Evolutionary conservation across 1,140 invertebrate species (phyloP), one percentile per base, ranked within the genome.

Genomic region (Drosophila pectinifera): DNA sequence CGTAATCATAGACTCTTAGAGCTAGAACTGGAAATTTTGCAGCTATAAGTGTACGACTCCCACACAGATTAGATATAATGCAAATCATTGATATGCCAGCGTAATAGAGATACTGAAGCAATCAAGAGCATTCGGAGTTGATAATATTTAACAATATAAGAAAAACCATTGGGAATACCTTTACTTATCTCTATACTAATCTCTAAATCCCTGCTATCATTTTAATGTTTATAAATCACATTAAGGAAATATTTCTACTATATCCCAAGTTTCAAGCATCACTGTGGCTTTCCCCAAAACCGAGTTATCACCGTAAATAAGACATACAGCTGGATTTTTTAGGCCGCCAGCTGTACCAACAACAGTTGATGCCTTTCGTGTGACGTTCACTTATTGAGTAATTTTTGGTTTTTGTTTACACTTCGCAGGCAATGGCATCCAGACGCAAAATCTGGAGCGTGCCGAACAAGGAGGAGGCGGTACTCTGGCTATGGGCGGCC

Each of bases 401-500:
- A 76, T 48, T 51, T 45, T 34, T 36, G 2, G 18, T 14, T 8
- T 38, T 48, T 63, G 20, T 75, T 48, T 61, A 46, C 31, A 3
- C 8, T 54, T 58, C 68, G 4, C 59, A 92, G 85, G 91, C 94
- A 70, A 98, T 98, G 96, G 95, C 96, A 28, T 86, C 93, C 24
- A 92, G 93, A 75, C 94, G 95, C 53, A 94, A 95, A 77, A 93
- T 96, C 56, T 94, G 94, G 69, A 94, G 95, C 65, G 95, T 98
- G 0, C 92, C 93, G 22, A 94, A 94, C 43, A 93, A 94, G 64
- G 94, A 96, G 51, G 96, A 97, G 46, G 94, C 95, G 18, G 95
- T 99, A 1, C 82, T 99, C 7, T 99, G 98, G 98, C 92, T 99
- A 3, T 99, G 99, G 99, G 94, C 94, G 56, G 96, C 97, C 2